Base-by-base conservation (phyloP, 2,113 vertebrate genomes). In the Macquaria ambigua region DNA sequence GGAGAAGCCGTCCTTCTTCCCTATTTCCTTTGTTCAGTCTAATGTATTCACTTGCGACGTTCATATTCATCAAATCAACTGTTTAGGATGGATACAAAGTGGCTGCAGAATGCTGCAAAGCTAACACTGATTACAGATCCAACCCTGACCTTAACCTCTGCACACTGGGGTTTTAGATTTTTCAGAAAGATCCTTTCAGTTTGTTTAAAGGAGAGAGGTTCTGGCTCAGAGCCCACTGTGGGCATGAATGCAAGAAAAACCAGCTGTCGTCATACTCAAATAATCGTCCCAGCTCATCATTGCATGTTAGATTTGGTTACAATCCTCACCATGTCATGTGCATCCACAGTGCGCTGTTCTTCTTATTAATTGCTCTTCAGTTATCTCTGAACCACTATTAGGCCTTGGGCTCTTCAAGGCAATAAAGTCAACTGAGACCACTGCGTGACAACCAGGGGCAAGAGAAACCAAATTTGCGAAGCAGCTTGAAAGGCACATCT, bases 401-500 rank as follows among this genome's bases (percentile, higher is more conserved):
- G 16, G 77, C 39, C 48, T 41, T 37, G 66, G n/a, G 14, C 68
- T 79, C 25, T 82, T 74, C 50, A 5, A 78, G 69, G 62, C 74
- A 52, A 52, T 64, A 15, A 46, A 78, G 74, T 53, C 55, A 84
- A 64, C 74, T n/a, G n/a, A n/a, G n/a, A n/a, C n/a, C n/a, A 66
- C 25, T 74, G 64, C 74, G 56, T 63, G 69, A 75, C 56, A 25
- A 70, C 64, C 81, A 56, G 59, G 52, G 59, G 77, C 71, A 67
- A 76, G 59, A 75, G 16, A 50, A n/a, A 75, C 25, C 25, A 61
- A 74, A 31, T 4, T 4, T 46, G 12, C 41, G 70, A 18, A 63
- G 75, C 56, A 28, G 21, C 58, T 28, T 72, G 25, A 68, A 56
- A 63, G 37, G 23, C 53, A 63, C 3, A 5, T 81, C 1, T 62